A percentile compares a stretch with the other conserved stretches of the same genome.
Evolutionary conservation across 2,888 invertebrate species (phyloP).

Genomic region (Agonopterix arenella): DNA sequence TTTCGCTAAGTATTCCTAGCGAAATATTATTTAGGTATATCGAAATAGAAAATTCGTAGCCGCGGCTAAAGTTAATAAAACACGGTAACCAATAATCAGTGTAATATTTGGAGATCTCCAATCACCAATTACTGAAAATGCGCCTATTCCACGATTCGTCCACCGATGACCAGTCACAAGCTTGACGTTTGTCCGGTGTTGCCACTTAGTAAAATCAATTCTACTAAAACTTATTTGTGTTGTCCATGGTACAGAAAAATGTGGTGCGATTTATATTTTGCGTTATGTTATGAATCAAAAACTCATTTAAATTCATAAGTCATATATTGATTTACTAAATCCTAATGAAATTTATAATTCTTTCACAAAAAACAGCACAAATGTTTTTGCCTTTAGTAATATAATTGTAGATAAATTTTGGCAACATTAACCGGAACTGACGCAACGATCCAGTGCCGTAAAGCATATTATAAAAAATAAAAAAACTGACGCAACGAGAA

Average conservation of each 20-base stretch:
- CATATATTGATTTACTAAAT: too few relatives aligned
- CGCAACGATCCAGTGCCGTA: not conserved
- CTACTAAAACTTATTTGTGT: too few relatives aligned
- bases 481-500: too few relatives aligned
- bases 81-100: constrained; percentile 73
- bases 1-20: constrained; percentile 18
- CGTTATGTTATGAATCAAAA: too few relatives aligned
- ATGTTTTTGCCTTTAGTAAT: too few relatives aligned
- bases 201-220: constrained; percentile 16
- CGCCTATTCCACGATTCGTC: constrained; percentile 76
- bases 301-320: too few relatives aligned
- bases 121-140: constrained; percentile 76
- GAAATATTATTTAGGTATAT: constrained; percentile 30
- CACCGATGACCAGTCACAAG: constrained; percentile 74
- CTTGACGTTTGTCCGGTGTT: constrained; percentile 59
- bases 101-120: constrained; percentile 73
- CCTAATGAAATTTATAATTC: too few relatives aligned
- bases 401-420: not conserved
- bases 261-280: too few relatives aligned
- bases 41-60: constrained; percentile 41
- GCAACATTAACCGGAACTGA: constrained; percentile 31
- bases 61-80: constrained; percentile 61
- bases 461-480: too few relatives aligned
- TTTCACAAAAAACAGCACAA: too few relatives aligned
- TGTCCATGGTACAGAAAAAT: too few relatives aligned